Conservation (phyloP, 2,113 vertebrate genomes). For the Boleophthalmus pectinirostris region DNA sequence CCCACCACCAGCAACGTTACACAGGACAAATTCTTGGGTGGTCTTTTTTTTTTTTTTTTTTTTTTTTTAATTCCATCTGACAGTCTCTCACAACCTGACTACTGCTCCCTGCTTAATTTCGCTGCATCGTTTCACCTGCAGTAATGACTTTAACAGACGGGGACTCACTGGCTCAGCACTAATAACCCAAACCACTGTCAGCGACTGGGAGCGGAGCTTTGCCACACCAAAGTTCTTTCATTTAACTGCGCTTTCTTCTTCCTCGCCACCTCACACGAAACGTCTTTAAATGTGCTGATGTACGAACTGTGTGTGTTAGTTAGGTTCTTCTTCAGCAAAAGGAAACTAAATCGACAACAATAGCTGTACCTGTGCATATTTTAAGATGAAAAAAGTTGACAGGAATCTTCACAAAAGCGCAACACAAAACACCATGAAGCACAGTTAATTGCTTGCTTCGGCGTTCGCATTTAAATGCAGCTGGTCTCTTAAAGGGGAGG, state of each 20-base stretch:
- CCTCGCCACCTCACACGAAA: conserved; percentile 34
- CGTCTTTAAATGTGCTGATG: conserved; percentile 55
- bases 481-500: conserved; percentile 37
- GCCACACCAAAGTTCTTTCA: conserved; percentile 23
- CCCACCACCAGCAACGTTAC: not conserved
- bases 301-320: conserved; percentile 33
- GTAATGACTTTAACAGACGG: conserved; percentile 1
- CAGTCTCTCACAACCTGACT: not conserved
- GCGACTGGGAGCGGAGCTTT: not conserved
- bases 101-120: not conserved
- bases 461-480: conserved; percentile 40
- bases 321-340: conserved; percentile 47
- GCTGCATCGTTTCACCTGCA: not conserved
- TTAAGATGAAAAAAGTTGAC: conserved; percentile 51
- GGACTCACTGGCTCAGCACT: conserved; percentile 25
- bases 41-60: too few species aligned
- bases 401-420: conserved; percentile 39
- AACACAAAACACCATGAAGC: conserved; percentile 38
- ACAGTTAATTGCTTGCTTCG: conserved; percentile 54
- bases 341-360: conserved; percentile 41
- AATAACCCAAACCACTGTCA: conserved; percentile 32
- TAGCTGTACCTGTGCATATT: conserved; percentile 50
- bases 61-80: not conserved
- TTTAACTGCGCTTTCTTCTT: conserved; percentile 35
- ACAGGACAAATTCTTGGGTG: not conserved